Evolutionary conservation across 2,113 vertebrate species (phyloP).

Genomic region (Campylorhamphus procurvoides): DNA sequence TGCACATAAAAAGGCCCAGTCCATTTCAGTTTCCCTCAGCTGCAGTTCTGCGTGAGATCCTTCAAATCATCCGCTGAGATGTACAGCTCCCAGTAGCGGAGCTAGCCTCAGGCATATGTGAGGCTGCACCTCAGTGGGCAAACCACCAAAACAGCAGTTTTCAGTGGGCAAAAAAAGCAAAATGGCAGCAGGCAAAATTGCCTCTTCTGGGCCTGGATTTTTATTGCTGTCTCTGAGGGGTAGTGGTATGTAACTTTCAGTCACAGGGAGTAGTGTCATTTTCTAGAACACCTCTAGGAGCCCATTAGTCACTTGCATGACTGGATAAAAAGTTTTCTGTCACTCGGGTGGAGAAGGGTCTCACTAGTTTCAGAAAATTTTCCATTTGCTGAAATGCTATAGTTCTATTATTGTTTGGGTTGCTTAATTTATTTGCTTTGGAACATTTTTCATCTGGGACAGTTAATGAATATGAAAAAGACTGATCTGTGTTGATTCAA

Average conservation of each 20-base stretch:
- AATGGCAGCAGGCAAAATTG: background rate
- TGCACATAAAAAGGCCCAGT: background rate
- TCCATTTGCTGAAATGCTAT: background rate
- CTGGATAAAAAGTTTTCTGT: background rate
- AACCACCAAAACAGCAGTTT: background rate
- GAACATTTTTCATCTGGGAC: slow-evolving; percentile 17
- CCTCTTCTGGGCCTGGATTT: background rate
- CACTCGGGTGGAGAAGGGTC: background rate
- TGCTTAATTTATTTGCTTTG: slow-evolving; percentile 37
- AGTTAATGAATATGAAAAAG: slow-evolving; percentile 47
- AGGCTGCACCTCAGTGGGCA: accelerated
- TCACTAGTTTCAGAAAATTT: background rate
- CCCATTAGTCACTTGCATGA: background rate
- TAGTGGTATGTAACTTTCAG: background rate
- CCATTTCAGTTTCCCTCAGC: background rate
- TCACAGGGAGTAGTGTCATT: accelerated
- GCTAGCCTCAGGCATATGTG: background rate
- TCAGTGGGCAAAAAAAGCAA: background rate
- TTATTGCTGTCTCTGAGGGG: background rate
- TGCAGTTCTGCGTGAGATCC: background rate
- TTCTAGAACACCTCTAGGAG: background rate
- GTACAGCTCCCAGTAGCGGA: accelerated
- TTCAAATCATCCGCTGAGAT: background rate
- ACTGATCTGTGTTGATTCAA: slow-evolving; percentile 56
- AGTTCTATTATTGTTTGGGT: background rate